These are phyloP conservation scores for Micromesistius poutassou DNA, from an alignment of 2,797 vertebrate genomes.

Conservation along the genomic window DNA sequence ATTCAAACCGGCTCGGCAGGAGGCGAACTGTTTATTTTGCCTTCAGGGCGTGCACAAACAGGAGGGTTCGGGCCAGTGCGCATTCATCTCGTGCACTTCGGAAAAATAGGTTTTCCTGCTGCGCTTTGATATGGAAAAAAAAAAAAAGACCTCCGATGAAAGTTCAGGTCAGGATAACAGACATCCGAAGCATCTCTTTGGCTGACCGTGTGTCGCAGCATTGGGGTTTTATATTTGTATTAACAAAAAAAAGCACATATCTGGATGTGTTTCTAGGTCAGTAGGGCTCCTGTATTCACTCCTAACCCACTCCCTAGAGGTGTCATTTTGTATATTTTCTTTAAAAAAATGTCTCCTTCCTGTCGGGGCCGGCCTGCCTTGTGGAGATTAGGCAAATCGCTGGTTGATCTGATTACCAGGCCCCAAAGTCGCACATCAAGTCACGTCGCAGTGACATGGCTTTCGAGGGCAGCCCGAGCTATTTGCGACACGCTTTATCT, in stretches of 20 bases:
- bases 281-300: background rate
- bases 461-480: background rate
- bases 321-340: background rate
- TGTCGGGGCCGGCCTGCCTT: background rate
- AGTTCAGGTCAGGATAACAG: background rate
- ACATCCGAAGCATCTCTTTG: background rate
- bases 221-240: background rate
- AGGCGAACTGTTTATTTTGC: constrained; percentile 2
- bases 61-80: background rate
- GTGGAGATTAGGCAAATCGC: constrained; percentile 42
- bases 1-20: constrained; percentile 24
- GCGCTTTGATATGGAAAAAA: background rate
- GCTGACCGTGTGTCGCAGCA: background rate
- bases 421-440: constrained; percentile 15
- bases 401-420: constrained; percentile 48
- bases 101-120: background rate
- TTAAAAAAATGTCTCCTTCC: background rate
- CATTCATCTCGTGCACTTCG: background rate
- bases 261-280: constrained; percentile 6
- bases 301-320: background rate
- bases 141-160: background rate
- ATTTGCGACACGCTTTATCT: background rate
- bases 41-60: constrained; percentile 4
- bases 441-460: background rate
- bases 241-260: background rate